Percentiles rank a stretch among this genome's conserved stretches.
Evolutionary conservation across 2,113 vertebrate genomes (phyloP).

Genomic region (Amblyopsis rosae): DNA sequence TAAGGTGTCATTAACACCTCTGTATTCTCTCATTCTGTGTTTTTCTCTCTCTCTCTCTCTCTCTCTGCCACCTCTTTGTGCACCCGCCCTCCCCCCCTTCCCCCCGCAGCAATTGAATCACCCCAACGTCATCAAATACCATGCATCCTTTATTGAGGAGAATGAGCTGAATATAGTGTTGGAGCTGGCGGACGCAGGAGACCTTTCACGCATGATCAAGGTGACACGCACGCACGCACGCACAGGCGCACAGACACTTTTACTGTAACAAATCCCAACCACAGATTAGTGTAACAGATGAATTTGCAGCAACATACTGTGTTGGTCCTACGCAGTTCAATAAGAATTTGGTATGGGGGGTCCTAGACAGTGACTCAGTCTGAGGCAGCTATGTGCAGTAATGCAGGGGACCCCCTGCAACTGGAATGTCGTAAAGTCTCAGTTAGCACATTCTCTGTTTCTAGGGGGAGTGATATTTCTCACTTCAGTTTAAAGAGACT

Average conservation of each 20-base stretch:
- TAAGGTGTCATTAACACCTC: constrained; percentile 36
- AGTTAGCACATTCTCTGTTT: constrained; percentile 18
- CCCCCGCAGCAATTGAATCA: constrained; percentile 93
- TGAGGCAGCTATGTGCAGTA: constrained; percentile 29
- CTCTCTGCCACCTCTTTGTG: constrained; percentile 34
- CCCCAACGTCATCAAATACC: constrained; percentile 98
- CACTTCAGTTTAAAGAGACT: neutral
- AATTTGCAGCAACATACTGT: constrained; percentile 18
- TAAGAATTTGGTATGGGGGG: constrained; percentile 29
- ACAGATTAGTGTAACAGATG: neutral
- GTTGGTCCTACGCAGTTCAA: constrained; percentile 12
- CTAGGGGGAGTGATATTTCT: constrained; percentile 1
- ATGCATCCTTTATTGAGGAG: constrained; percentile 98
- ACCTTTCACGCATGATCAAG: constrained; percentile 99
- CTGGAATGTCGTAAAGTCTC: constrained; percentile 28
- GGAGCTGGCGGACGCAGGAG: constrained; percentile 96
- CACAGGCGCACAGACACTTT: neutral
- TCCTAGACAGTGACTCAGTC: constrained; percentile 29
- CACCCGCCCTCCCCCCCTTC: constrained; percentile 7
- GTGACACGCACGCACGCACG: constrained; percentile 64
- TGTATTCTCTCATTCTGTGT: no score
- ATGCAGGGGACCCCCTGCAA: constrained; percentile 17
- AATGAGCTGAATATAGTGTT: constrained; percentile 97
- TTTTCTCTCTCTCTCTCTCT: constrained; percentile 17
- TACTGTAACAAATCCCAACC: neutral